Evolutionary conservation across 2,888 invertebrate genomes (phyloP), one percentile per base, ranked within the genome.

Genomic region (Artemia sinica): DNA sequence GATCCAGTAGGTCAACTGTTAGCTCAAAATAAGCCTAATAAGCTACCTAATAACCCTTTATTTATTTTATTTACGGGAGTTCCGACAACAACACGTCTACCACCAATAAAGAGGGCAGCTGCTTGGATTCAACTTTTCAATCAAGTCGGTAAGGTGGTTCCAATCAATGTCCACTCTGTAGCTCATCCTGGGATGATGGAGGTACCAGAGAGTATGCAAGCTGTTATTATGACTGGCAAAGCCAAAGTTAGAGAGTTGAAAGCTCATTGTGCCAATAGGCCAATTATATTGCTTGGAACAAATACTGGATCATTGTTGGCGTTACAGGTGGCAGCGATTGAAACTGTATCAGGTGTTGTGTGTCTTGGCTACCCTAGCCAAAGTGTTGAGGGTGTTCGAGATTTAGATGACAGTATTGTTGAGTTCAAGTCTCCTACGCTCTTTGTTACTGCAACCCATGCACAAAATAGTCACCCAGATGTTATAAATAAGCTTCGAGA

Each of bases 401-500:
- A 89, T 6, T 84, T 85, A 69, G 84, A 87, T 0, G 90, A 90
- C 77, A 83, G 83, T 5, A 77, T 90, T 50, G 77, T 89, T 72
- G 87, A 88, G 73, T 80, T 86, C 66, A 84, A 84, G 73, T 84
- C 84, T 69, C 89, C 90, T 0, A 84, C 86, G 9, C 79, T 90
- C 73, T 91, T 91, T 79, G 82, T 89, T 0, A 83, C 88, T 71
- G 90, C 91, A 4, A 87, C 90, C 75, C 84, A 86, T 75, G 83
- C 88, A 0, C 81, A 82, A 13, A 81, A 84, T 71, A 79, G 81
- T 14, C 63, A 58, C 10, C 63, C 63, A 1, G 63, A 58, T 11
- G 63, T 58, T n/a, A 58, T 58, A 18, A 11, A 58, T 9, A 8
- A 11, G 10, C 63, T 58, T n/a, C n/a, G 63, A 28, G 63, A 58